These are phyloP conservation scores for Nilaparvata lugens DNA, from an alignment of 1,140 invertebrate species.

Conservation along the genomic window DNA sequence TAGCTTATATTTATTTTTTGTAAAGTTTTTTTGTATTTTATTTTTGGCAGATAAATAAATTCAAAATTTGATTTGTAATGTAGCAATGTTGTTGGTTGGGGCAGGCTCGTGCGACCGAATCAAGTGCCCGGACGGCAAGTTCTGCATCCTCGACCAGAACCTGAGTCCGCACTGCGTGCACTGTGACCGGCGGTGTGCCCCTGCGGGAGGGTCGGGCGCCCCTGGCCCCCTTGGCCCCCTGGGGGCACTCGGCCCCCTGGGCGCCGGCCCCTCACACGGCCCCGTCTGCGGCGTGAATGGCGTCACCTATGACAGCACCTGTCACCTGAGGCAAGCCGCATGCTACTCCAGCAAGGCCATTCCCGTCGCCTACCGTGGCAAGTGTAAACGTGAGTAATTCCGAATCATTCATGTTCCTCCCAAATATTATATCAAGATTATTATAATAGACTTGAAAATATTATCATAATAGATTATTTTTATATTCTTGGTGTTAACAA, in stretches of 20 bases:
- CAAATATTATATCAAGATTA: too few species aligned
- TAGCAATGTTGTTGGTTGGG: background rate
- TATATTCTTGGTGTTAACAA: too few species aligned
- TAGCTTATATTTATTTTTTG: too few species aligned
- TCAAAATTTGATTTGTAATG: background rate
- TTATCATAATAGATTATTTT: too few species aligned
- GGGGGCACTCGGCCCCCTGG: constrained; percentile 48
- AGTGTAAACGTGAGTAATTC: constrained; percentile 64
- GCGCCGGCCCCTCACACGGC: constrained; percentile 39
- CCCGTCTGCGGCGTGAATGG: constrained; percentile 78
- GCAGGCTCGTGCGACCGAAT: constrained; percentile 68
- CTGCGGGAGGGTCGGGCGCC: constrained; percentile 32
- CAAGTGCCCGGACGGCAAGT: constrained; percentile 66
- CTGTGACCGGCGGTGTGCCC: constrained; percentile 58
- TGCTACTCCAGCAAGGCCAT: constrained; percentile 72
- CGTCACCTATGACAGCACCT: constrained; percentile 74
- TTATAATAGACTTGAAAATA: too few species aligned
- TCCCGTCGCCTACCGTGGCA: constrained; percentile 75
- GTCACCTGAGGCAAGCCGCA: constrained; percentile 72
- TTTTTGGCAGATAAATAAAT: background rate
- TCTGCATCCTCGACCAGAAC: constrained; percentile 79
- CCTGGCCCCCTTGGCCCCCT: constrained; percentile 44
- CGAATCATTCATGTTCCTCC: too few species aligned
- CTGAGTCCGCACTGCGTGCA: constrained; percentile 71
- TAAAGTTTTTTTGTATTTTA: too few species aligned